phyloP scores from a whole-genome alignment of 2,888 invertebrate genomes.

The Ormyrus rosae region DNA sequence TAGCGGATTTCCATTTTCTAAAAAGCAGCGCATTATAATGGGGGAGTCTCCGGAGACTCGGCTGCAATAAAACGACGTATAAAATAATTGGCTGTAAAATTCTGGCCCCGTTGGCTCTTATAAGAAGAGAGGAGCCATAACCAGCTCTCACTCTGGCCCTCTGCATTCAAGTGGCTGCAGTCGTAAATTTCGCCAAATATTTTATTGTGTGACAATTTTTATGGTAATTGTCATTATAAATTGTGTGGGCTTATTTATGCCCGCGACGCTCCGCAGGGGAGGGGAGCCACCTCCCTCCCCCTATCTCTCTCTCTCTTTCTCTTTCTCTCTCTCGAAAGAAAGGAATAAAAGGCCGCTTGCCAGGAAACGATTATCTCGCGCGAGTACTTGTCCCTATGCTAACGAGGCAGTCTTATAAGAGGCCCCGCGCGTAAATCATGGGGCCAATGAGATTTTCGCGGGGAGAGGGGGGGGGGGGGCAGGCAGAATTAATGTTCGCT shows the following conservation, averaged over 20 bases:
- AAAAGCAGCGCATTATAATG: slow-evolving; percentile 44
- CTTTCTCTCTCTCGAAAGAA: slow-evolving; percentile 44
- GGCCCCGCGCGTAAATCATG: slow-evolving; percentile 62
- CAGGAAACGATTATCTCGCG: slow-evolving; percentile 60
- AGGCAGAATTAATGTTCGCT: slow-evolving; percentile 47
- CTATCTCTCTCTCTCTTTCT: no score
- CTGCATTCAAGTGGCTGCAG: slow-evolving; percentile 39
- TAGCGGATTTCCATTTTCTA: slow-evolving; percentile 48
- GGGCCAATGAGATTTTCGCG: slow-evolving; percentile 62
- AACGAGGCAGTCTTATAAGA: slow-evolving; percentile 64
- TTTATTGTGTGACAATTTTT: slow-evolving; percentile 76
- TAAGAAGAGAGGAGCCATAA: slow-evolving; percentile 47
- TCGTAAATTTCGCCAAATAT: slow-evolving; percentile 74
- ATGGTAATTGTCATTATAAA: slow-evolving; percentile 76
- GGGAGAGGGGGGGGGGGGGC: slow-evolving; percentile 42
- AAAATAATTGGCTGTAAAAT: slow-evolving; percentile 75
- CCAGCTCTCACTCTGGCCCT: slow-evolving; percentile 11
- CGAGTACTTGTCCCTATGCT: slow-evolving; percentile 64
- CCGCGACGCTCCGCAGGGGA: slow-evolving; percentile 54
- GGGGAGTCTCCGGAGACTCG: slow-evolving; percentile 58
- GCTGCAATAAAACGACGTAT: slow-evolving; percentile 68
- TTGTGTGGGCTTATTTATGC: slow-evolving; percentile 72
- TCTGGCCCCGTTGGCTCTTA: slow-evolving; percentile 61
- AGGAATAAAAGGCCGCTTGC: slow-evolving; percentile 54
- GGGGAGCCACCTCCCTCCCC: not conserved